phyloP scores from a whole-genome alignment of 1,140 invertebrate genomes.

The Drosophila dunni region DNA sequence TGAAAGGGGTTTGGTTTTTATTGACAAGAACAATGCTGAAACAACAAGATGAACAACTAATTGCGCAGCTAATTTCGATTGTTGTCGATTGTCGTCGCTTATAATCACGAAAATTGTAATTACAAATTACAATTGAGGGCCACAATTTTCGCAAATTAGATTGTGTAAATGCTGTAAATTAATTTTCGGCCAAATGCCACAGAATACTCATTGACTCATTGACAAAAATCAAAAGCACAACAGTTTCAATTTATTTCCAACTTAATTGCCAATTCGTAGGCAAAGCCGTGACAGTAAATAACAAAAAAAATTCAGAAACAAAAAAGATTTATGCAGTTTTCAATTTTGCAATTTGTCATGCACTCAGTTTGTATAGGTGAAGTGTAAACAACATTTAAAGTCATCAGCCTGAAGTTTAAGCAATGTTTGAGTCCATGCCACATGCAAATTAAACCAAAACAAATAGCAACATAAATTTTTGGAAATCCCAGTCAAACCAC shows the following conservation, averaged over 20 bases:
- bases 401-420: neutral
- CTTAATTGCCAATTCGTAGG: slow-evolving; percentile 23
- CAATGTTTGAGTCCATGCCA: neutral
- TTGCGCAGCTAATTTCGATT: slow-evolving; percentile 81
- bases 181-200: slow-evolving; percentile 37
- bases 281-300: neutral
- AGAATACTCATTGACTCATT: slow-evolving; percentile 19
- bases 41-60: slow-evolving; percentile 73
- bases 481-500: slow-evolving; percentile 17
- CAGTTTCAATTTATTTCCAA: slow-evolving; percentile 66
- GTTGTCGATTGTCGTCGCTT: slow-evolving; percentile 63
- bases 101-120: slow-evolving; percentile 81
- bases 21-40: slow-evolving; percentile 44
- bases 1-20: slow-evolving; percentile 35
- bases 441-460: slow-evolving; percentile 4
- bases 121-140: slow-evolving; percentile 76
- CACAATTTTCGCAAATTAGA: slow-evolving; percentile 49
- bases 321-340: slow-evolving; percentile 12
- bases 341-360: neutral
- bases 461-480: slow-evolving; percentile 6
- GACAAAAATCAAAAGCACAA: slow-evolving; percentile 61
- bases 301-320: no score
- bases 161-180: slow-evolving; percentile 61
- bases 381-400: neutral
- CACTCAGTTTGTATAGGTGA: neutral